Evolutionary conservation across 2,888 invertebrate genomes (phyloP).

Genomic region (Perithous albicinctus): DNA sequence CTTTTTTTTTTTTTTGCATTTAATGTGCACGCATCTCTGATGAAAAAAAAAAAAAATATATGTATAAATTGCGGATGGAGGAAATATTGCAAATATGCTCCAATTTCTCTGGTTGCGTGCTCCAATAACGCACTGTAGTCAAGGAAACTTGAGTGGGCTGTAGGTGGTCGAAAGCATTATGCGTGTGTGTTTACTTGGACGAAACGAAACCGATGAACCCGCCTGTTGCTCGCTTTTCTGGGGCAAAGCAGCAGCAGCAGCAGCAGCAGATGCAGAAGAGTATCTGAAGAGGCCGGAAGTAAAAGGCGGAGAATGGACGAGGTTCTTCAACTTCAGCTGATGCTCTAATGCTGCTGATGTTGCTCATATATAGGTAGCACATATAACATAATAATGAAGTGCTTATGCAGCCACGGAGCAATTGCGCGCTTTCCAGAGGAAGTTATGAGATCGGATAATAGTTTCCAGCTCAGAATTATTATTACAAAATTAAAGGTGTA

Average conservation of each 20-base stretch:
- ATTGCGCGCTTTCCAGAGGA: conserved; percentile 22
- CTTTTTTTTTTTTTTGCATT: neutral
- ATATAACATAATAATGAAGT: neutral
- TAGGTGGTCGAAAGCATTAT: conserved; percentile 42
- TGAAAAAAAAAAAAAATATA: neutral
- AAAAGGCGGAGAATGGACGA: conserved; percentile 57
- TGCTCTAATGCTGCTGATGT: conserved; percentile 29
- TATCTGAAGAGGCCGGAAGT: conserved; percentile 57
- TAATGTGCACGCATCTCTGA: neutral
- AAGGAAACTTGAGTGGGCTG: conserved; percentile 44
- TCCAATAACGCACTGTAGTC: conserved; percentile 55
- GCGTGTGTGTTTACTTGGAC: conserved; percentile 57
- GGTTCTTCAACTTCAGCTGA: conserved; percentile 58
- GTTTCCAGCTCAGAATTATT: conserved; percentile 36
- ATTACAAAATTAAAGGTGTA: conserved; percentile 32
- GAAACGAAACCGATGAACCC: conserved; percentile 65
- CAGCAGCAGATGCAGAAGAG: neutral
- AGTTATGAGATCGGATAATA: conserved; percentile 53
- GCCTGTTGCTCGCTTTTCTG: conserved; percentile 60
- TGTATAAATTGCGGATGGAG: conserved; percentile 3
- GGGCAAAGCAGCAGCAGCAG: conserved; percentile 18
- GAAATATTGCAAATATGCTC: conserved; percentile 9
- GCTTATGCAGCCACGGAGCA: conserved; percentile 17
- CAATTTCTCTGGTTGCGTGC: conserved; percentile 49
- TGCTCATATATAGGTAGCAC: neutral